Evolutionary conservation across 2,888 invertebrate species (phyloP).

Genomic region (Epsilonema sp.): DNA sequence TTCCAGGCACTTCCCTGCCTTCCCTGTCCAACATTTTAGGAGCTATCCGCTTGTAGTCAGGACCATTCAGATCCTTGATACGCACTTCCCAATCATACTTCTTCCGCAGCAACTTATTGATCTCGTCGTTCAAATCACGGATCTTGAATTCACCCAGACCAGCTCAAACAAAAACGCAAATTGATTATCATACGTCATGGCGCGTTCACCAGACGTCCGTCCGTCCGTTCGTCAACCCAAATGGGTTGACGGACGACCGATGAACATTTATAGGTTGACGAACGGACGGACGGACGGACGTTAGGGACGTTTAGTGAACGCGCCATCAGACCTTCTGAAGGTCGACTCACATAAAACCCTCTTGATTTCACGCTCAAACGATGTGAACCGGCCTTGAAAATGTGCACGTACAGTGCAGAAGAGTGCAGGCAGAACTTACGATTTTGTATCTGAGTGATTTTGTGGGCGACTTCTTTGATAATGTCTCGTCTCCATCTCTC

Average conservation of each 20-base stretch:
- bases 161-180: slow-evolving; percentile 35
- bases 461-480: slow-evolving; percentile 85
- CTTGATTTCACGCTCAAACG: no score
- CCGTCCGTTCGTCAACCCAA: no score
- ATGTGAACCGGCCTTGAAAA: no score
- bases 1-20: slow-evolving; percentile 89
- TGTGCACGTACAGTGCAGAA: no score
- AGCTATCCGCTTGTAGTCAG: slow-evolving; percentile 42
- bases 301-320: no score
- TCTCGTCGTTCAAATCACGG: slow-evolving; percentile 93
- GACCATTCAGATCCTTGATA: slow-evolving; percentile 80
- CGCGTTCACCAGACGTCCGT: no score
- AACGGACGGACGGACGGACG: no score
- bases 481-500: slow-evolving; percentile 94
- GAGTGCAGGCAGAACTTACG: no score
- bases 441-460: slow-evolving; percentile 97
- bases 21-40: slow-evolving; percentile 52
- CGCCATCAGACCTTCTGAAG: background rate
- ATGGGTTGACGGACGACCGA: no score
- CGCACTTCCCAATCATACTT: slow-evolving; percentile 69
- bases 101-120: slow-evolving; percentile 83
- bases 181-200: background rate
- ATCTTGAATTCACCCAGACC: slow-evolving; percentile 97
- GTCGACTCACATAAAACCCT: slow-evolving; percentile 1
- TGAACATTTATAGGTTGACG: no score